Evolutionary conservation across 92 coral and sea anemone genomes (phyloP), one percentile per base, ranked within the genome.

Genomic region (Heteractis magnifica): DNA sequence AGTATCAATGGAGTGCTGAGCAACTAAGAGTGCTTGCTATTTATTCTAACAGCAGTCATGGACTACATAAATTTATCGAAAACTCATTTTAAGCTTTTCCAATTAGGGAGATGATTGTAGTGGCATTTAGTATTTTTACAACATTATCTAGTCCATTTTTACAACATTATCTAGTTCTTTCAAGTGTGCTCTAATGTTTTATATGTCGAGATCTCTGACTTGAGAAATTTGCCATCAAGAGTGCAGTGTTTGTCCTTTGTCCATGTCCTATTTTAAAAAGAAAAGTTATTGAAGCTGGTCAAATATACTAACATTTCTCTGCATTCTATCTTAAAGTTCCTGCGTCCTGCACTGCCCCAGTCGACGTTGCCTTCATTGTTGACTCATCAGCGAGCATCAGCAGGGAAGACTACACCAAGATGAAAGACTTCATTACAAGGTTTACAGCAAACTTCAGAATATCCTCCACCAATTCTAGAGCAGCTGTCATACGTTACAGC

Each of bases 371-470:
- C 6, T 91, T 93, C 79, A 70, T 89, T 6, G 79, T 93, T 70
- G 97, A 93, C n/a, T 92, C 94, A 11, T 93, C 97, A 8, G 90
- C 74, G 7, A 87, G 88, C 85, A 49, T 91, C 56, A 62, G 85
- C 18, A 76, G 84, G 52, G 51, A 71, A 12, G 90, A 87, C 52
- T 93, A 82, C 79, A 78, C 80, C 58, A 87, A 64, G 51, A 86
- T 89, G 41, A 93, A 93, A 85, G 84, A 86, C 62, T 88, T 93
- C 78, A 79, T 93, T 16, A 84, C 86, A 18, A 75, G 77, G 18
- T 80, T 86, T 56, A 84, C 90, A 12, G 78, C 76, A 64, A 74
- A 87, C 26, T 83, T 91, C 49, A 76, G 65, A 44, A 76, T 88
- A 8, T 85, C 83, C 14, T 83, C 79, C 20, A 83, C 76, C 73